These are phyloP conservation scores for Tetropium fuscum DNA, from an alignment of 2,888 invertebrate genomes.

Conservation along the genomic window DNA sequence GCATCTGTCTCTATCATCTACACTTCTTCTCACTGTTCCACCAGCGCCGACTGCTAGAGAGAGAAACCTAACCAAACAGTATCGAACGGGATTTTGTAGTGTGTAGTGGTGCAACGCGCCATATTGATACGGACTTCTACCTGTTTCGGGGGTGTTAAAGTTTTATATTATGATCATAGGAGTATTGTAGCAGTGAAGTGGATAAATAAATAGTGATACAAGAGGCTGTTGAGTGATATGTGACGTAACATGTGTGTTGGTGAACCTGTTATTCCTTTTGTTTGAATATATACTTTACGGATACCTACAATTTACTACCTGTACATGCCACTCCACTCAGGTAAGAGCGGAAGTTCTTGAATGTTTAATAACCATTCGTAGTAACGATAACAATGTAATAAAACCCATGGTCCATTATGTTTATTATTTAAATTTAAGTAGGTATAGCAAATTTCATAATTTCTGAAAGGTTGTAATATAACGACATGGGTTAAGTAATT, in stretches of 20 bases:
- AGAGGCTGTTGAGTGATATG: conserved; percentile 34
- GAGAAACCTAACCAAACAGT: conserved; percentile 35
- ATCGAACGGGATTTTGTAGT: conserved; percentile 45
- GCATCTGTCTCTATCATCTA: conserved; percentile 20
- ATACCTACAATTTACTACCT: conserved; percentile 28
- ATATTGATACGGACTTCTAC: conserved; percentile 40
- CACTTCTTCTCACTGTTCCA: conserved; percentile 21
- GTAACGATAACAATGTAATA: neutral
- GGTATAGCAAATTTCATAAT: too few species aligned
- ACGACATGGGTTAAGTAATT: too few species aligned
- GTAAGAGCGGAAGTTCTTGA: conserved; percentile 28
- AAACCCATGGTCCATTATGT: too few species aligned
- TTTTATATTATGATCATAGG: conserved; percentile 25
- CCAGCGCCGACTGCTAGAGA: conserved; percentile 19
- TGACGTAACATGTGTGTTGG: conserved; percentile 36
- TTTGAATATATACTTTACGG: conserved; percentile 31
- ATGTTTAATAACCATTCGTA: neutral
- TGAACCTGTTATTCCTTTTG: conserved; percentile 42
- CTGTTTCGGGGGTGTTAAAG: conserved; percentile 40
- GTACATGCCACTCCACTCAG: conserved; percentile 31
- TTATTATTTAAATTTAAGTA: too few species aligned
- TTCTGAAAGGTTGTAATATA: too few species aligned
- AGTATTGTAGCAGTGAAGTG: conserved; percentile 25
- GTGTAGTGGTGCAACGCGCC: conserved; percentile 38
- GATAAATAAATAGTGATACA: conserved; percentile 18